Evolutionary conservation across 2,797 vertebrate species (phyloP), one percentile per base, ranked within the genome.

Genomic region (Glossophaga mutica): DNA sequence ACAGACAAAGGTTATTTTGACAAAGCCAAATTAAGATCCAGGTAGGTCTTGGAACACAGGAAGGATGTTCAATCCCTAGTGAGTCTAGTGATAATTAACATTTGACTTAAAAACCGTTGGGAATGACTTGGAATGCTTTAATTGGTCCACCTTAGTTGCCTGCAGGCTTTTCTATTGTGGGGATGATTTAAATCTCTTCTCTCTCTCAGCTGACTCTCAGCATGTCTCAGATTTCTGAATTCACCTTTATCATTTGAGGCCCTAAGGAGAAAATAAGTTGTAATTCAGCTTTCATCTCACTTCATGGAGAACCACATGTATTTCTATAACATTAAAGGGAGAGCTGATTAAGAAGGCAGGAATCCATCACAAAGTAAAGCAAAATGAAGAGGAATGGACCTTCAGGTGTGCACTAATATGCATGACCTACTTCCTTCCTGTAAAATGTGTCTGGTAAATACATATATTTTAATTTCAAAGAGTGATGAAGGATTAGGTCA

Each of bases 241-340:
- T 67, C 59, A 93, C 76, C 82, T 96, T 97, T 94, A 96, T 96
- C 86, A 83, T 92, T 73, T 85, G 52, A 89, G 83, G 42, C 92
- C 92, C 70, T 84, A 89, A 96, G 86, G 87, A 73, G 94, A 95
- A 95, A 88, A 46, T 52, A 89, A 96, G 93, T 94, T 95, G 48
- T 88, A 96, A 96, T 94, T 97, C 84, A 67, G 52, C 78, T 94
- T 97, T 97, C 81, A 87, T 95, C 90, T 89, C 37, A 29, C 37
- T 94, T 96, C 44, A n/a, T 78, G 83, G 55, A 95, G 59, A 93
- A 84, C 7, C 29, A 9, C 59, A 71, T 59, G 44, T 79, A 32
- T 87, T 88, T 92, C 78, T 44, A 57, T 67, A 94, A 67, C 70
- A 84, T 73, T 76, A 90, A 91, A 95, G n/a, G 34, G 19, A 86